Evolutionary conservation across 1,140 invertebrate species (phyloP), one percentile per base, ranked within the genome.

Genomic region (Lordiphosa mommai): DNA sequence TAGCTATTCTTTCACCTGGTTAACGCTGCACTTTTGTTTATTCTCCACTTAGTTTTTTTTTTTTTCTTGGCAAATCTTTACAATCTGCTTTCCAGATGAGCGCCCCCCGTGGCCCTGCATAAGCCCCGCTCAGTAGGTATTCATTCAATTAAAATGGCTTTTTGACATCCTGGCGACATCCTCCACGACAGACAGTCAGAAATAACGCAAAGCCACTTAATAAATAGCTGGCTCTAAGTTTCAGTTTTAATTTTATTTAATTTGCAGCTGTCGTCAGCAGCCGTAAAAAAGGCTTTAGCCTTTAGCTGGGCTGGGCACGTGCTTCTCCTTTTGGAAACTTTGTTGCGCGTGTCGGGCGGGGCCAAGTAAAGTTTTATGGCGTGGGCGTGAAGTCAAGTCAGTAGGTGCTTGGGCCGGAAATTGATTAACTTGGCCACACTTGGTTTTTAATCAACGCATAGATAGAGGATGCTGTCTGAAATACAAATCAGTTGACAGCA

Each of bases 221-320:
- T 76, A 71, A 84, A 82, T 82, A 56, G 71, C 77, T 8, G 32
- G 51, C 67, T 76, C 71, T 60, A 76, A 76, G 61, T 59, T 71
- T 66, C 52, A 68, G n/a, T 53, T 58, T 71, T 76, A 76, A 82
- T 68, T 82, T 72, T 60, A 82, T 82, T 82, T 80, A 76, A 82
- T 82, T 82, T 82, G 61, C 76, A 68, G 76, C 76, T 82, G 66
- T 82, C 76, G 76, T 72, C 76, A 76, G 77, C 76, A 82, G 76
- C 77, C 71, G 67, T 82, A 82, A 82, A 82, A 67, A 76, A 60
- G 66, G 77, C 57, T 82, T 82, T 82, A 82, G 20, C 20, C 66
- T 82, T 80, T 82, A 60, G 76, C 77, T 72, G 56, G 69, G 64
- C 64, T 43, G 51, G 9, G 55, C 36, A 73, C 64, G 46, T 50